phyloP scores from a whole-genome alignment of 2,888 invertebrate genomes.

The Agrochola lychnidis region DNA sequence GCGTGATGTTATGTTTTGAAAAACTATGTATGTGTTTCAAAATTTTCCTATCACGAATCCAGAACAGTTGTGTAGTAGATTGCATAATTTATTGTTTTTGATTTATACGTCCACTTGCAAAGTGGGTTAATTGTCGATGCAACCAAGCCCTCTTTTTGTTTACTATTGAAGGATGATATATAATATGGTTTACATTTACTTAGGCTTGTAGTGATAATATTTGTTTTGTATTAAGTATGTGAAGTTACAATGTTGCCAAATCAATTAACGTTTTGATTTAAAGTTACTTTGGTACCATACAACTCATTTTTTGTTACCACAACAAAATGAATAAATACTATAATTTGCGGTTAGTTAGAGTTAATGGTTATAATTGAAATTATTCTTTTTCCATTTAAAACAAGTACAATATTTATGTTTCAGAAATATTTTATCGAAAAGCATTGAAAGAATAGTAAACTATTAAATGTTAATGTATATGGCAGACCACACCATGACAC shows the following conservation, averaged over 20 bases:
- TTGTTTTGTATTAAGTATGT: neutral
- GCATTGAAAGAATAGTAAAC: neutral
- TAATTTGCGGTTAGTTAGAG: neutral
- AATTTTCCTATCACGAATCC: neutral
- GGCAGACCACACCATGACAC: neutral
- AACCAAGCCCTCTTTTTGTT: constrained; percentile 19
- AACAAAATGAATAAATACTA: neutral
- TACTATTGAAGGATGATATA: constrained; percentile 14
- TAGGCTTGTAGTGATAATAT: neutral
- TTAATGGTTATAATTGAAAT: neutral
- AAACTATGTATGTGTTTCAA: neutral
- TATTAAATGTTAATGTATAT: neutral
- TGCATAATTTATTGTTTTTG: constrained; percentile 1
- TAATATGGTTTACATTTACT: constrained; percentile 21
- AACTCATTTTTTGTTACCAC: neutral
- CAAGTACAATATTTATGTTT: neutral
- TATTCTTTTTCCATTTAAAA: constrained; percentile 1
- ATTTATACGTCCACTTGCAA: constrained; percentile 10
- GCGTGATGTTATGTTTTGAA: neutral
- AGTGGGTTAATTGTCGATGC: constrained; percentile 43
- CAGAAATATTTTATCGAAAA: constrained; percentile 1
- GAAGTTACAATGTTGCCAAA: neutral
- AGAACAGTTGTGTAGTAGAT: constrained; percentile 1
- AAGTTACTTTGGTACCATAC: neutral
- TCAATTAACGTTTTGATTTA: neutral